Base-by-base conservation (phyloP, 1,140 invertebrate genomes). In the Pseudomyrmex dendroicus region DNA sequence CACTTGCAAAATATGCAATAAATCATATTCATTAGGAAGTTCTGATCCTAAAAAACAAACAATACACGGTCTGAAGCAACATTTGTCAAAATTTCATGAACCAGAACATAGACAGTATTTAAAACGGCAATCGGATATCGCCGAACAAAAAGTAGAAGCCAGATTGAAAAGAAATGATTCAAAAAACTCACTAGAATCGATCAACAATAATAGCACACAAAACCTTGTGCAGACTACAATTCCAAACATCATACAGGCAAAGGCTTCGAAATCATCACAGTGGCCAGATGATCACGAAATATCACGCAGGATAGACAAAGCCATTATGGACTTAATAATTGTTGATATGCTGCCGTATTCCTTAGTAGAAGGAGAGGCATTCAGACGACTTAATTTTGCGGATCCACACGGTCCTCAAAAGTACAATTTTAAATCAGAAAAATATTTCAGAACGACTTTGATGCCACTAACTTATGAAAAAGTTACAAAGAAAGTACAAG, bases 301-400 rank as follows among this genome's bases (percentile, higher is more conserved):
- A 25, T 52, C 20, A 4, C 48, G 2, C 15, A 50, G 66, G 8
- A 68, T 68, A 15, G 66, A 68, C n/a, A 68, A 67, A 22, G 66
- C 48, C 50, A 68, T 68, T 54, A 68, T 68, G 66, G 66, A 68
- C 22, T 20, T 54, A 15, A 54, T 68, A 2, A 68, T 68, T 52
- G 20, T 25, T 4, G 13, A 68, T 54, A 68, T 54, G 22, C 13
- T 68, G 9, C 46, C 17, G 13, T 67, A 68, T 52, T 54, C 13
- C 17, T 15, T 68, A 13, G 66, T 54, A 1, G 20, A 52, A 52
- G 20, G 66, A 52, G 48, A 7, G 20, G 48, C 66, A 52, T 68
- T 68, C 22, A 68, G 9, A 68, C 20, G 2, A 1, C 12, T 68
- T 1, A 68, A 68, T 52, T 68, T 68, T 13, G 10, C 66, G 50